phyloP scores from a whole-genome alignment of 2,797 vertebrate species.

The Muscicapa striata region DNA sequence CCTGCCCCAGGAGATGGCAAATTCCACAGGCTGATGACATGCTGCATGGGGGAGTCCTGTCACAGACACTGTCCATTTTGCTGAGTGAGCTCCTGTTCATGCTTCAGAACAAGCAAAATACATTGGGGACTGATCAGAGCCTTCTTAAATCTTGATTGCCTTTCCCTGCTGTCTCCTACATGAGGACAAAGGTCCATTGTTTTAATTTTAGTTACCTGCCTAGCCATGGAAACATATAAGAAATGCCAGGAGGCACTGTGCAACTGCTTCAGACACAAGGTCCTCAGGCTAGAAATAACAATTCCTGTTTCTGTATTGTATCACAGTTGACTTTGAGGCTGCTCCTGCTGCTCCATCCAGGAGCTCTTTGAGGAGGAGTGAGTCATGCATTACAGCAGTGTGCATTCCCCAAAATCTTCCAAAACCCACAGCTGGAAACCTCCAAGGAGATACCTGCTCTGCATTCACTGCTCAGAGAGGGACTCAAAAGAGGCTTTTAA shows the following conservation, averaged over 20 bases:
- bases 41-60: background rate
- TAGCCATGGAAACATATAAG: background rate
- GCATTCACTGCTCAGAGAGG: background rate
- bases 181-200: background rate
- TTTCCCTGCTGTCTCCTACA: background rate
- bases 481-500: background rate
- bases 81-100: background rate
- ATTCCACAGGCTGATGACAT: slow-evolving; percentile 19
- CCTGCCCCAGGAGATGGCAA: slow-evolving; percentile 29
- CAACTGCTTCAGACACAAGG: background rate
- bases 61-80: background rate
- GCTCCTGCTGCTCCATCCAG: background rate
- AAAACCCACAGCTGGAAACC: background rate
- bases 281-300: background rate
- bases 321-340: background rate
- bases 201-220: background rate
- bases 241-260: background rate
- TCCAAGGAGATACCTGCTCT: background rate
- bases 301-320: background rate
- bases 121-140: background rate
- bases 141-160: background rate
- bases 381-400: background rate
- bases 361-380: background rate
- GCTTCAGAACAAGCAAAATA: background rate
- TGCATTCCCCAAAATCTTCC: background rate